phyloP scores from a whole-genome alignment of 2,113 vertebrate species.

The Lagopus muta region DNA sequence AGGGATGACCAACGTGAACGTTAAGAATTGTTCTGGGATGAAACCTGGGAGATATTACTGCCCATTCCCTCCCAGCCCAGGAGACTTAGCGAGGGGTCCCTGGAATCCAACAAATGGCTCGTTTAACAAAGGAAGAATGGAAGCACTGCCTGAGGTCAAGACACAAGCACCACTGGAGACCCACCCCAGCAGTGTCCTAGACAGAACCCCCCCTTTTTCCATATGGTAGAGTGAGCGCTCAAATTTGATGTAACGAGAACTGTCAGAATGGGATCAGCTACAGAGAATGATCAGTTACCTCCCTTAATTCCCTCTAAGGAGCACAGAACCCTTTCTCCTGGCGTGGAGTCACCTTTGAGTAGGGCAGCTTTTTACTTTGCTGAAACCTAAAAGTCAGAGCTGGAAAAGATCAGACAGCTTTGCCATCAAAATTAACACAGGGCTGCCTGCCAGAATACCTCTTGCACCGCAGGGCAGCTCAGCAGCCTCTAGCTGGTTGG shows the following conservation, averaged over 20 bases:
- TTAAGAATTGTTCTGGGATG: not conserved
- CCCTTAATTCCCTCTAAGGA: not conserved
- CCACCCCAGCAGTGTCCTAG: not conserved
- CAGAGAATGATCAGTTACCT: not conserved
- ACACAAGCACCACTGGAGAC: not conserved
- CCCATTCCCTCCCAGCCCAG: not conserved
- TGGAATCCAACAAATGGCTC: not conserved
- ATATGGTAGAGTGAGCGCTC: not conserved
- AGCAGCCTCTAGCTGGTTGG: rapidly evolving
- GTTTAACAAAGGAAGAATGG: not conserved
- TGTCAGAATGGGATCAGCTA: conserved; percentile 21
- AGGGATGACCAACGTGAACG: not conserved
- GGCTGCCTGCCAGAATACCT: rapidly evolving
- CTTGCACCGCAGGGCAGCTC: not conserved
- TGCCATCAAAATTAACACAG: not conserved
- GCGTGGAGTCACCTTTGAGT: not conserved
- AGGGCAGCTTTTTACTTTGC: not conserved
- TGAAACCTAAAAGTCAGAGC: not conserved
- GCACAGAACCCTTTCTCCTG: not conserved
- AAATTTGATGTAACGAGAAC: not conserved
- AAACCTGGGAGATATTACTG: not conserved
- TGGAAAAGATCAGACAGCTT: not conserved
- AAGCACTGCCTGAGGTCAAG: not conserved
- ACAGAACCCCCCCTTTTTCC: not conserved
- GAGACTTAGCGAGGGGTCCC: not conserved